Conservation (phyloP, 2,888 invertebrate genomes). For the Heliconius hortense region DNA sequence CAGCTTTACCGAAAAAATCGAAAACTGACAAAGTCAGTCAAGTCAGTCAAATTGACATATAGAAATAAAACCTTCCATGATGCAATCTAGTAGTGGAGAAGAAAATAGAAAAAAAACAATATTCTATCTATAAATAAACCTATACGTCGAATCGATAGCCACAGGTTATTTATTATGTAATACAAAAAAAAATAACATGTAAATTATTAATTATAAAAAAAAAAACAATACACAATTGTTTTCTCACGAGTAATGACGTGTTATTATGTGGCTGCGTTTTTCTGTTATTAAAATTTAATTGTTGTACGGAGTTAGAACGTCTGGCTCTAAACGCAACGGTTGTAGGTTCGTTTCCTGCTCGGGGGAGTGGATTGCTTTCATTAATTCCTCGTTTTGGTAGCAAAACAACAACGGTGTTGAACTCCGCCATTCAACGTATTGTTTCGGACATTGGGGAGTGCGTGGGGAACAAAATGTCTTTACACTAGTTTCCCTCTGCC, state of each 20-base stretch:
- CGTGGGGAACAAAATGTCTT: background rate
- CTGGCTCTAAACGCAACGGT: background rate
- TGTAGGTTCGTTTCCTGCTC: background rate
- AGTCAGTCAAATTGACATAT: background rate
- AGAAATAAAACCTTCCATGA: background rate
- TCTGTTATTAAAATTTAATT: slow-evolving; percentile 20
- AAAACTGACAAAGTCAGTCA: background rate
- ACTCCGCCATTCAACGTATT: background rate
- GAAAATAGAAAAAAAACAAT: background rate
- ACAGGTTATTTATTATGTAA: background rate
- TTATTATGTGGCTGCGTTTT: slow-evolving; percentile 9
- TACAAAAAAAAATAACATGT: background rate
- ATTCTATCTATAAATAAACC: background rate
- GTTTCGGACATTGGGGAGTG: no score
- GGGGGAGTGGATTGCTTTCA: background rate
- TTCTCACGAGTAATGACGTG: slow-evolving; percentile 2
- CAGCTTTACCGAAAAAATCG: background rate
- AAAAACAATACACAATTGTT: slow-evolving; percentile 15
- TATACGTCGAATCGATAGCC: background rate
- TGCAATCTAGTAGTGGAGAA: background rate
- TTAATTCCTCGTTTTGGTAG: background rate
- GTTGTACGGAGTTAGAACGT: background rate
- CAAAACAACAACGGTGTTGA: background rate
- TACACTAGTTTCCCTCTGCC: background rate
- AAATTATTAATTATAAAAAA: slow-evolving; percentile 2